Base-by-base conservation (phyloP, 2,113 vertebrate genomes). In the Euleptes europaea region DNA sequence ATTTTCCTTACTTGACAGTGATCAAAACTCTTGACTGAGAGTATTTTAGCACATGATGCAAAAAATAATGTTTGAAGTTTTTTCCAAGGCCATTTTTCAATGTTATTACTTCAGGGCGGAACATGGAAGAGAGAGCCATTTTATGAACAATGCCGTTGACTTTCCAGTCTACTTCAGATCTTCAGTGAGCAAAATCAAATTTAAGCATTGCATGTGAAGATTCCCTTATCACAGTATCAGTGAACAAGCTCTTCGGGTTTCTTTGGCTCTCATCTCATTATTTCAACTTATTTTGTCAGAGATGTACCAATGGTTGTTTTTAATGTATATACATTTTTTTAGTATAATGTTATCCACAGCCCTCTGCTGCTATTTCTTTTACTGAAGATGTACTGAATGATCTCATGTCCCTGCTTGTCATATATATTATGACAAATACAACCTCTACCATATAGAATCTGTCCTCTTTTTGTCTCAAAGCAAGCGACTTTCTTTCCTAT, bases 1-100 rank as follows among this genome's bases (percentile, higher is more conserved):
- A 84, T 88, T 51, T 91, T 90, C 65, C 88, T 86, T 28, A 78
- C 35, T 63, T 73, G 78, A 71, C 40, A 47, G 42, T 51, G 2
- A 28, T 87, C 90, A 90, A 75, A 84, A 47, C 82, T 90, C 38
- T 14, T 65, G 38, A 31, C 51, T 66, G 2, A 19, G 35, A 78
- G 13, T 47, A 9, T 33, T 44, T 66, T 66, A 66, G 66, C 31
- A 47, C 28, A 66, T n/a, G 28, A 21, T 17, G 44, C 9, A 5
- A 44, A 44, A 44, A 44, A 44, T 44, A 44, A 44, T 44, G 44
- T 44, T 44, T 44, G 44, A 44, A 4, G 44, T 44, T 44, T 44
- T 4, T 44, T 44, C 9, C 44, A 44, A 44, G 44, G 26, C 21
- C 40, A 31, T 79, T 14, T 42, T 3, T 40, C 33, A 78, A 40